These are phyloP conservation scores for Kryptolebias marmoratus DNA, from an alignment of 2,113 vertebrate genomes.

Conservation along the genomic window DNA sequence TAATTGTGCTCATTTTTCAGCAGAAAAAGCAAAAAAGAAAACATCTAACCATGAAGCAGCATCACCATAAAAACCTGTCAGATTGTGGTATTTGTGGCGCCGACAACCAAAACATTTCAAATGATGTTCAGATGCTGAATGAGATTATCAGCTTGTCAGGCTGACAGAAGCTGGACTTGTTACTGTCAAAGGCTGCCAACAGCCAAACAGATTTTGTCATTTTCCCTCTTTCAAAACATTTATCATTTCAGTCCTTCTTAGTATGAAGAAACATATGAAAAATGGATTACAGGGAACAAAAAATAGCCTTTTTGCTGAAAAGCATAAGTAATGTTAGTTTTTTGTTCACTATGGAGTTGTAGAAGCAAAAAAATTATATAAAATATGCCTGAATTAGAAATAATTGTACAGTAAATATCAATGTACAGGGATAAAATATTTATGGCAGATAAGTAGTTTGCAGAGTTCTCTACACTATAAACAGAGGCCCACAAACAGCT, in stretches of 20 bases:
- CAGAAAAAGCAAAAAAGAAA: background rate
- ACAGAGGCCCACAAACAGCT: too few relatives aligned
- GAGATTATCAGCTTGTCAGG: constrained; percentile 28
- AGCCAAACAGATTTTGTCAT: constrained; percentile 21
- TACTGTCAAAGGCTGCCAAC: constrained; percentile 1
- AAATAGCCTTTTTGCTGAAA: too few relatives aligned
- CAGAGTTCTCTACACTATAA: too few relatives aligned
- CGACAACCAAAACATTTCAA: constrained; percentile 2
- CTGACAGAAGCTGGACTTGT: constrained; percentile 21
- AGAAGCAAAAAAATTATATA: too few relatives aligned
- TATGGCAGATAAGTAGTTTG: too few relatives aligned
- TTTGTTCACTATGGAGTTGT: too few relatives aligned
- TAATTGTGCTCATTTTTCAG: background rate
- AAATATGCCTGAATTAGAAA: too few relatives aligned
- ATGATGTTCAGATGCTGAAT: constrained; percentile 22
- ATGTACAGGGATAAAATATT: too few relatives aligned
- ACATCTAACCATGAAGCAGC: background rate
- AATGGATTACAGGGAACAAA: background rate
- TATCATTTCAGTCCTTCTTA: constrained; percentile 1
- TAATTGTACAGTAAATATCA: too few relatives aligned
- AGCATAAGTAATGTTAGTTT: too few relatives aligned
- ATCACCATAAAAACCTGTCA: background rate
- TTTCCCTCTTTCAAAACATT: background rate
- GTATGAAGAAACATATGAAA: background rate
- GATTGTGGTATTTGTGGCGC: too few relatives aligned